phyloP scores from a whole-genome alignment of 2,888 invertebrate genomes.

The Agriopis marginaria region DNA sequence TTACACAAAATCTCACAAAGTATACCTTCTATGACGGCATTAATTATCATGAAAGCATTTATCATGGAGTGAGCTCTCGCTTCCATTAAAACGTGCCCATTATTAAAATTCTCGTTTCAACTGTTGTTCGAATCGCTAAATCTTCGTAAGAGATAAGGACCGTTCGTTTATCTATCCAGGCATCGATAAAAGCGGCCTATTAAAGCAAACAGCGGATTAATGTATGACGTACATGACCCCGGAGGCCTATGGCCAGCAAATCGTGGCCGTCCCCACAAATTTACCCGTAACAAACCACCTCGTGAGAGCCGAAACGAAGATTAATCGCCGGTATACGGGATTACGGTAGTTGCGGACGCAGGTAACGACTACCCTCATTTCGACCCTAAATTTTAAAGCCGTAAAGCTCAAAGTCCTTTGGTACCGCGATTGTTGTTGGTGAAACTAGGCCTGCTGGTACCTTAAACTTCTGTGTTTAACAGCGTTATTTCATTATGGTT shows the following conservation, averaged over 20 bases:
- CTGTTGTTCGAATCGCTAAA: constrained; percentile 44
- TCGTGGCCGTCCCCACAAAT: constrained; percentile 79
- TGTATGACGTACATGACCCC: constrained; percentile 76
- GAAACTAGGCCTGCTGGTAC: constrained; percentile 58
- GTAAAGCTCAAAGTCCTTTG: constrained; percentile 52
- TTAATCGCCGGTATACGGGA: constrained; percentile 75
- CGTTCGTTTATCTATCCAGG: constrained; percentile 54
- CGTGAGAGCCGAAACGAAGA: constrained; percentile 79
- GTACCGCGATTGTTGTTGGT: constrained; percentile 11
- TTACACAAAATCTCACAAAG: constrained; percentile 10
- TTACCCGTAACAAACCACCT: constrained; percentile 79
- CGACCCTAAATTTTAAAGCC: constrained; percentile 49
- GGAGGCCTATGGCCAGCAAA: constrained; percentile 74
- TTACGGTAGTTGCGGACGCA: constrained; percentile 69
- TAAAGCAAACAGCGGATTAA: constrained; percentile 77
- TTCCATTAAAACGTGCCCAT: constrained; percentile 26
- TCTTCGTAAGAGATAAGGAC: constrained; percentile 41
- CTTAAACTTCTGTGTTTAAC: constrained; percentile 64
- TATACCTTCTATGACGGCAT: constrained; percentile 15
- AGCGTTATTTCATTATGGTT: constrained; percentile 67
- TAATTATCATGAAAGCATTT: constrained; percentile 30
- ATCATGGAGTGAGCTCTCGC: constrained; percentile 24
- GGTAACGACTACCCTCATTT: constrained; percentile 54
- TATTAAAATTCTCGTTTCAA: constrained; percentile 31
- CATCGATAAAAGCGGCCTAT: constrained; percentile 73